Percentiles rank a stretch among this genome's conserved stretches.
These are phyloP conservation scores for Agonopterix arenella DNA, from an alignment of 2,888 invertebrate genomes.

Conservation along the genomic window DNA sequence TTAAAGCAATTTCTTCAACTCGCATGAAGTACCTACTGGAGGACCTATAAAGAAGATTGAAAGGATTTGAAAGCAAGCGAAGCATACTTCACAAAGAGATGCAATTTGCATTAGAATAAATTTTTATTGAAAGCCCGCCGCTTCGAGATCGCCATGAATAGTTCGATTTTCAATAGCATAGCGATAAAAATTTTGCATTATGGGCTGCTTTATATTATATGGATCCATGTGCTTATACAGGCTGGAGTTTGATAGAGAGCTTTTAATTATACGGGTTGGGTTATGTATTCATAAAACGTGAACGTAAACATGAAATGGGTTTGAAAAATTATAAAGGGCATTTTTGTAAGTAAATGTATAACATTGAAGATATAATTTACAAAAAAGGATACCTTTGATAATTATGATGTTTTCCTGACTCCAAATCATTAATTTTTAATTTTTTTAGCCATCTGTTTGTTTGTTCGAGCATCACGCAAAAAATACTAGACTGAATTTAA, in stretches of 20 bases:
- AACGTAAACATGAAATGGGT: too few relatives aligned
- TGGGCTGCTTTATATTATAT: neutral
- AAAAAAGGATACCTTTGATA: too few relatives aligned
- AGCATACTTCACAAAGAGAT: slow-evolving; percentile 49
- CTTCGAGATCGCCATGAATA: slow-evolving; percentile 37
- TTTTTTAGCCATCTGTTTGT: too few relatives aligned
- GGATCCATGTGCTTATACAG: neutral
- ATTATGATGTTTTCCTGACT: too few relatives aligned
- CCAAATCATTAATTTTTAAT: too few relatives aligned
- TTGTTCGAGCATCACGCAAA: too few relatives aligned
- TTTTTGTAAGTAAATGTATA: too few relatives aligned
- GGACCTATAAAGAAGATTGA: slow-evolving; percentile 29
- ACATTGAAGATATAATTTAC: too few relatives aligned
- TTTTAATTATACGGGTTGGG: too few relatives aligned
- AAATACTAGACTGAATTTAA: too few relatives aligned
- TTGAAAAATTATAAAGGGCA: too few relatives aligned
- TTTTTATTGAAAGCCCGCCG: slow-evolving; percentile 54
- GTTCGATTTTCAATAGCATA: slow-evolving; percentile 37
- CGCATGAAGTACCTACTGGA: slow-evolving; percentile 8
- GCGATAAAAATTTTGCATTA: slow-evolving; percentile 21
- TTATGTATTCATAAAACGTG: too few relatives aligned
- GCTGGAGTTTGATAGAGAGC: neutral
- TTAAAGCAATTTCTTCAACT: slow-evolving; percentile 12
- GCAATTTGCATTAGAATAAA: slow-evolving; percentile 71
- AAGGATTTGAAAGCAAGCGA: slow-evolving; percentile 43